Evolutionary conservation across 2,113 vertebrate species (phyloP).

Genomic region (Charina bottae): DNA sequence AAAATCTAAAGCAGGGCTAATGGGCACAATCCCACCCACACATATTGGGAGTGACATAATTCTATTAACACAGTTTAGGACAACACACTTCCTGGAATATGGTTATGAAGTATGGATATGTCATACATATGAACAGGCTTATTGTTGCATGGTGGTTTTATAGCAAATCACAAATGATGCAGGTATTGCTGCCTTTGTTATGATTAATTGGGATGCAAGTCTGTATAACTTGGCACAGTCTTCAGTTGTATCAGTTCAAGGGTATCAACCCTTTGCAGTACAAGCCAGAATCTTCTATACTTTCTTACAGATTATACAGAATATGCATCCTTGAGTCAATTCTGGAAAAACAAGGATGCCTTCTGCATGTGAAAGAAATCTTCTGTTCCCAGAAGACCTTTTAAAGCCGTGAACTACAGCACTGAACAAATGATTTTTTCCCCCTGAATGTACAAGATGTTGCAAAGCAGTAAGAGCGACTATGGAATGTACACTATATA

Average conservation of each 20-base stretch:
- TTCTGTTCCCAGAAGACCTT: neutral
- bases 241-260: neutral
- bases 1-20: neutral
- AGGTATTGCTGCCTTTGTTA: neutral
- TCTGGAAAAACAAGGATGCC: neutral
- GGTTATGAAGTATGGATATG: neutral
- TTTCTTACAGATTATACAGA: conserved; percentile 4
- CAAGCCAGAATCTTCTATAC: neutral
- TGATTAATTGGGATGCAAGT: neutral
- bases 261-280: neutral
- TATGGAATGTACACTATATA: neutral
- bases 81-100: neutral
- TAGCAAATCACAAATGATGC: neutral
- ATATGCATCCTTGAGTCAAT: neutral
- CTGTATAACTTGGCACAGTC: neutral
- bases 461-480: neutral
- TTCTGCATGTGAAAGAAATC: neutral
- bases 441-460: neutral
- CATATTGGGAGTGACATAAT: neutral
- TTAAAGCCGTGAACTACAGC: neutral
- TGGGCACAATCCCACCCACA: neutral
- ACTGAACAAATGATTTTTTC: neutral
- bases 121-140: neutral
- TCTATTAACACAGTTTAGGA: neutral
- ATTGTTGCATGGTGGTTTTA: neutral